Evolutionary conservation across 2,797 vertebrate species (phyloP).

Genomic region (Bradypus variegatus): DNA sequence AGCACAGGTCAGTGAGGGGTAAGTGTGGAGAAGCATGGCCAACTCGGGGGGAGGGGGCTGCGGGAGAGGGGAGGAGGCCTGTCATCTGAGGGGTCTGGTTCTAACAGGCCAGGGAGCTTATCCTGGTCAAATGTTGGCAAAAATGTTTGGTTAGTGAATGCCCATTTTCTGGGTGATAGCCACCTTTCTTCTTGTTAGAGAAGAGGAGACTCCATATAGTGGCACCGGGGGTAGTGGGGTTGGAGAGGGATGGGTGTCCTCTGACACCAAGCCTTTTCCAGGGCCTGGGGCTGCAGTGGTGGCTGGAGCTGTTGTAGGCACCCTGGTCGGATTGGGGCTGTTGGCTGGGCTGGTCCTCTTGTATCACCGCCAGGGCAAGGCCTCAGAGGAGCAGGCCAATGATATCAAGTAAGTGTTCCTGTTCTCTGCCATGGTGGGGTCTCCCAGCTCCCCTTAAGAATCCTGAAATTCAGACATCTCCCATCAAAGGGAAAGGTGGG

Average conservation of each 20-base stretch:
- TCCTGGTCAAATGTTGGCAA: neutral
- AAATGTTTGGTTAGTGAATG: neutral
- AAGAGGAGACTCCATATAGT: neutral
- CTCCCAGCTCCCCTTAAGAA: neutral
- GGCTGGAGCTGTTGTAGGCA: conserved; percentile 84
- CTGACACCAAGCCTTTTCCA: conserved; percentile 36
- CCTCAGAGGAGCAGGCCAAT: conserved; percentile 87
- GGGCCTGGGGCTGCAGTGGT: conserved; percentile 78
- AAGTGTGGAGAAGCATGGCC: conserved; percentile 26
- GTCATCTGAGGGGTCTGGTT: neutral
- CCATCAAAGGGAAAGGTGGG: neutral
- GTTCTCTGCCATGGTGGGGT: neutral
- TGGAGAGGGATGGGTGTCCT: neutral
- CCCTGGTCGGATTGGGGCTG: conserved; percentile 78
- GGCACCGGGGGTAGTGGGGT: neutral
- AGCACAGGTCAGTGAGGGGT: conserved; percentile 79
- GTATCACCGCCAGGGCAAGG: conserved; percentile 78
- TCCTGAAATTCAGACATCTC: neutral
- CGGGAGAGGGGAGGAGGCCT: neutral
- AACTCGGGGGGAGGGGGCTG: neutral
- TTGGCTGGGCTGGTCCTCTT: conserved; percentile 69
- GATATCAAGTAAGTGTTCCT: conserved; percentile 90
- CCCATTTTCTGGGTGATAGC: neutral
- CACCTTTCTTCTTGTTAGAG: neutral
- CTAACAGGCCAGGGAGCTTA: neutral